phyloP scores from a whole-genome alignment of 2,797 vertebrate species.

The Lepus oiostolus region DNA sequence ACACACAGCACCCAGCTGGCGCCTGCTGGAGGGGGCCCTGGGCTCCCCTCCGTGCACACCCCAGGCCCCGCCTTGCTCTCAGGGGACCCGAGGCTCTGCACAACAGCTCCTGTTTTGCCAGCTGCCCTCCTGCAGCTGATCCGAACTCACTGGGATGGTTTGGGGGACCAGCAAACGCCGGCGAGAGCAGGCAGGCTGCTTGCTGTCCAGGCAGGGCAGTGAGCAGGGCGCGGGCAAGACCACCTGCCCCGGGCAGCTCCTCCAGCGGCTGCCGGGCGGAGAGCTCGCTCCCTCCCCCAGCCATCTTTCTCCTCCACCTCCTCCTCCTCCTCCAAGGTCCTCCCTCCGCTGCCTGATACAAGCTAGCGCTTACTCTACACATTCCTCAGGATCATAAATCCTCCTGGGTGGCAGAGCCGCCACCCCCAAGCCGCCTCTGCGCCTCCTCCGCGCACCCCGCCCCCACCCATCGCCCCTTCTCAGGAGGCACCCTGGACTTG shows the following conservation, averaged over 20 bases:
- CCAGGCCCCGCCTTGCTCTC: not conserved
- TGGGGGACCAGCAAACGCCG: conserved; percentile 8
- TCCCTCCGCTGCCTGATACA: conserved; percentile 63
- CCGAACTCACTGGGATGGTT: not conserved
- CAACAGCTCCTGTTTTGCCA: conserved; percentile 58
- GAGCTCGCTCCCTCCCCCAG: not conserved
- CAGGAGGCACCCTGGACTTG: conserved; percentile 35
- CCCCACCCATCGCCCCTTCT: conserved; percentile 46
- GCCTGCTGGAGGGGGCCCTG: not conserved
- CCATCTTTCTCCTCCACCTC: not conserved
- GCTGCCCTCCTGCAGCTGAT: conserved; percentile 54
- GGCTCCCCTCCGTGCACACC: not conserved
- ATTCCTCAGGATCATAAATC: conserved; percentile 85
- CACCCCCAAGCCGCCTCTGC: conserved; percentile 38
- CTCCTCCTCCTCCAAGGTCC: conserved; percentile 19
- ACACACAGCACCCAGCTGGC: not conserved
- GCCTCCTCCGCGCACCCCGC: conserved; percentile 63
- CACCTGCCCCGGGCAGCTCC: not conserved
- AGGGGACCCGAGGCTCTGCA: conserved; percentile 44
- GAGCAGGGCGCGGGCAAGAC: not conserved
- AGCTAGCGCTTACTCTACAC: conserved; percentile 79
- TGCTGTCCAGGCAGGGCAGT: not conserved
- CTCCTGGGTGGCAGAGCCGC: conserved; percentile 64
- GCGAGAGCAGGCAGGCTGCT: not conserved
- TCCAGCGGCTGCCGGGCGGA: not conserved